Evolutionary conservation across 1,140 invertebrate species (phyloP).

Genomic region (Cardiocondyla obscurior): DNA sequence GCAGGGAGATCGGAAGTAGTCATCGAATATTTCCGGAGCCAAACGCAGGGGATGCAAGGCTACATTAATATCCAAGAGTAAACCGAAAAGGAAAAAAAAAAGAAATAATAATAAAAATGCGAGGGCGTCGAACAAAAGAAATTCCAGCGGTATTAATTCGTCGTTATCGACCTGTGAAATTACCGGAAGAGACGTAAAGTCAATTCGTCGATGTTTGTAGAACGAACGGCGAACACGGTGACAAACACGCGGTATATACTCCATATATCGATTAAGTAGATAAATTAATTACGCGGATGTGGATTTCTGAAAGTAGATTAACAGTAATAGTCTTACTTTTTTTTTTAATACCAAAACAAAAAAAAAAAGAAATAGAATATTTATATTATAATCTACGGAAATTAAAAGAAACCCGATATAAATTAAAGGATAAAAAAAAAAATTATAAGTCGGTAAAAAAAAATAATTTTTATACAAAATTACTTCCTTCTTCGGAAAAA

Average conservation of each 20-base stretch:
- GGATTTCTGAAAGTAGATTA: background rate
- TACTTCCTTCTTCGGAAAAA: background rate
- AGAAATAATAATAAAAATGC: too few species aligned
- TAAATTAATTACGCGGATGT: background rate
- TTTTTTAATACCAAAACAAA: background rate
- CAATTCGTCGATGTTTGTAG: slow-evolving; percentile 2
- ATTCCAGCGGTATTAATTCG: slow-evolving; percentile 62
- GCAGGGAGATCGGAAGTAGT: slow-evolving; percentile 29
- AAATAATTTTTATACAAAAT: background rate
- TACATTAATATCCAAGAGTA: slow-evolving; percentile 40
- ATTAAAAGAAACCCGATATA: background rate
- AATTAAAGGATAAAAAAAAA: background rate
- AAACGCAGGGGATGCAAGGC: slow-evolving; percentile 6
- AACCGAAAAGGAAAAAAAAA: too few species aligned
- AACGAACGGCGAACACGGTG: background rate
- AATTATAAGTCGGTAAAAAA: too few species aligned
- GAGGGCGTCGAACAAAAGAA: slow-evolving; percentile 50
- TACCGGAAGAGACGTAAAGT: slow-evolving; percentile 64
- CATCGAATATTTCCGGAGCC: slow-evolving; percentile 28
- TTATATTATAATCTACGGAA: background rate
- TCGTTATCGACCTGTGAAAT: slow-evolving; percentile 68
- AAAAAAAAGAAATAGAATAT: background rate
- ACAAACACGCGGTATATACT: background rate
- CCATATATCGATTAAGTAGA: background rate
- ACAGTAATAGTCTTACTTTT: background rate